phyloP scores from a whole-genome alignment of 2,113 vertebrate genomes.

The Malurus elegans region DNA sequence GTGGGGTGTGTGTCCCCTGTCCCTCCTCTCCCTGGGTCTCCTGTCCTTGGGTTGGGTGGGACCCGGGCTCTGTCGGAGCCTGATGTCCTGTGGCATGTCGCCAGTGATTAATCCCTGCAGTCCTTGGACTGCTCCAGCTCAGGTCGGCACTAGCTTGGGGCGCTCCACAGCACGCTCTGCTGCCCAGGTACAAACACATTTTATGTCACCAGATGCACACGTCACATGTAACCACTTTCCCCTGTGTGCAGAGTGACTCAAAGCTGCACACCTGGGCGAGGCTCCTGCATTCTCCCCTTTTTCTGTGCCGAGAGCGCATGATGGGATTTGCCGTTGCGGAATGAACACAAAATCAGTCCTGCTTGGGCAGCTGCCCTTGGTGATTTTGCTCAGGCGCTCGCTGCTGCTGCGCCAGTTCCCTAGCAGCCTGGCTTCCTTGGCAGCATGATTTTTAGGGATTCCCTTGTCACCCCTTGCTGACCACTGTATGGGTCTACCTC shows the following conservation, averaged over 20 bases:
- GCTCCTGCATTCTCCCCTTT: not conserved
- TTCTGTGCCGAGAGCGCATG: fast-evolving
- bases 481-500: not conserved
- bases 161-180: not conserved
- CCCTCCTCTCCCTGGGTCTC: not conserved
- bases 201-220: not conserved
- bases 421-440: not conserved
- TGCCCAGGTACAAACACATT: not conserved
- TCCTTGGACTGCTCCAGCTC: not conserved
- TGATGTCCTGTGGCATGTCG: fast-evolving
- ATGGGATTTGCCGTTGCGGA: not conserved
- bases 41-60: not conserved
- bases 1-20: no score
- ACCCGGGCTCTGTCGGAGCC: not conserved
- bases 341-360: not conserved
- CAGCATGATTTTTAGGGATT: not conserved
- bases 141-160: not conserved
- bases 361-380: not conserved
- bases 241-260: not conserved
- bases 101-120: not conserved
- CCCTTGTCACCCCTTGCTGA: not conserved
- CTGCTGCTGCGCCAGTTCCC: not conserved
- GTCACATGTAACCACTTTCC: not conserved
- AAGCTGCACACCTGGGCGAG: not conserved
- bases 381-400: not conserved